Conservation (phyloP, 2,113 vertebrate species). For the Microcebus jonahi region DNA sequence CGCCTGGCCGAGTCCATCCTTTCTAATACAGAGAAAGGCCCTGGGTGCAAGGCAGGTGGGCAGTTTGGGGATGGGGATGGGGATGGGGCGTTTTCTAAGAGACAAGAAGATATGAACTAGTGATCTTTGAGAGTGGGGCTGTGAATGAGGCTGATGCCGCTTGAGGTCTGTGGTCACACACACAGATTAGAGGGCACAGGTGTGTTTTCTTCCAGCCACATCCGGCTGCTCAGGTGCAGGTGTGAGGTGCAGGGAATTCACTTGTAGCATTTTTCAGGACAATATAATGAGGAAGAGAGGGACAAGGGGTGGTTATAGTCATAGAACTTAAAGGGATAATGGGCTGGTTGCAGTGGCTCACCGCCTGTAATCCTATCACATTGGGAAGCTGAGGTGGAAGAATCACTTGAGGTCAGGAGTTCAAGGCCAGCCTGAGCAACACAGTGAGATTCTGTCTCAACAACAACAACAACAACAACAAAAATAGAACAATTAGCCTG, state of each 20-base stretch:
- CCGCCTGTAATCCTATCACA: too few species aligned
- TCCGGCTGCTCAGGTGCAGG: neutral
- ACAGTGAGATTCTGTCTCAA: too few species aligned
- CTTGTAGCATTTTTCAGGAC: neutral
- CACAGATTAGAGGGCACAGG: neutral
- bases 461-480: too few species aligned
- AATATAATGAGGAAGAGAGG: neutral
- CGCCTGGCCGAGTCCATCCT: neutral
- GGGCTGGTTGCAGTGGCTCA: too few species aligned
- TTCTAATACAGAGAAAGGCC: neutral
- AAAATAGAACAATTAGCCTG: too few species aligned
- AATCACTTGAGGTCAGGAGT: too few species aligned
- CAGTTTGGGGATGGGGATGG: neutral
- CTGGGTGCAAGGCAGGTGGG: neutral
- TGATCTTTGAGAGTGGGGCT: neutral
- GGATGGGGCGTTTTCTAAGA: neutral
- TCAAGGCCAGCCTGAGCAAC: too few species aligned
- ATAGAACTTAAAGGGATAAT: neutral
- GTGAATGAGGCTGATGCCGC: neutral
- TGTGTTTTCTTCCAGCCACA: neutral
- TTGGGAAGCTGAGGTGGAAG: too few species aligned
- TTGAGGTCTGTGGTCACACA: neutral
- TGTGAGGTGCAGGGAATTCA: neutral
- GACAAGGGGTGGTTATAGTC: neutral
- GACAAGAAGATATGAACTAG: neutral